These are phyloP conservation scores for Plebejus argus DNA, from an alignment of 2,888 invertebrate genomes.

Conservation along the genomic window DNA sequence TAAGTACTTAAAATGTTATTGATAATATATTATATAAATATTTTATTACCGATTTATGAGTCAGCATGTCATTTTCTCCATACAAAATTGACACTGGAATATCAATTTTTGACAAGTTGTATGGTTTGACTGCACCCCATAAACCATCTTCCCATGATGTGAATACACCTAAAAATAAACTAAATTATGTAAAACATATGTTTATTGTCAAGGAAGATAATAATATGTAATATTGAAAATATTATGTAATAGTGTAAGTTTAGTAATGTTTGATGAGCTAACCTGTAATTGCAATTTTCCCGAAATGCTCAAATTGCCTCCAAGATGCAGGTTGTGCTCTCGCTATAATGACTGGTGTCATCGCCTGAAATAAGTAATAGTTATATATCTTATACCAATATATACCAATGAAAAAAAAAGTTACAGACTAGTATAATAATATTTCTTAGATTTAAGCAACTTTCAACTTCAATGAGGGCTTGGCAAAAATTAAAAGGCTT, in stretches of 20 bases:
- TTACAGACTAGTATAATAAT: not conserved
- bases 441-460: too few species aligned
- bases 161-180: slow-evolving; percentile 72
- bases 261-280: not conserved
- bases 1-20: not conserved
- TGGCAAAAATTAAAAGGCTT: too few species aligned
- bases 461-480: too few species aligned
- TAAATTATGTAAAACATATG: not conserved
- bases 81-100: slow-evolving; percentile 82
- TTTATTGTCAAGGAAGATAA: not conserved
- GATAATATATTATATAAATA: not conserved
- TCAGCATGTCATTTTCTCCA: slow-evolving; percentile 83
- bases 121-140: slow-evolving; percentile 77
- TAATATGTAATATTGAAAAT: not conserved
- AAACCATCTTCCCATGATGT: slow-evolving; percentile 78
- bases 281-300: slow-evolving; percentile 49
- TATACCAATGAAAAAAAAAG: not conserved
- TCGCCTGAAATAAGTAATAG: slow-evolving; percentile 52
- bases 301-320: slow-evolving; percentile 50
- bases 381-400: not conserved
- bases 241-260: too few species aligned
- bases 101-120: slow-evolving; percentile 80
- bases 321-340: slow-evolving; percentile 50
- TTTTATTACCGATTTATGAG: slow-evolving; percentile 69
- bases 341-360: slow-evolving; percentile 48